Evolutionary conservation across 2,113 vertebrate genomes (phyloP).

Genomic region (Cacatua alba): DNA sequence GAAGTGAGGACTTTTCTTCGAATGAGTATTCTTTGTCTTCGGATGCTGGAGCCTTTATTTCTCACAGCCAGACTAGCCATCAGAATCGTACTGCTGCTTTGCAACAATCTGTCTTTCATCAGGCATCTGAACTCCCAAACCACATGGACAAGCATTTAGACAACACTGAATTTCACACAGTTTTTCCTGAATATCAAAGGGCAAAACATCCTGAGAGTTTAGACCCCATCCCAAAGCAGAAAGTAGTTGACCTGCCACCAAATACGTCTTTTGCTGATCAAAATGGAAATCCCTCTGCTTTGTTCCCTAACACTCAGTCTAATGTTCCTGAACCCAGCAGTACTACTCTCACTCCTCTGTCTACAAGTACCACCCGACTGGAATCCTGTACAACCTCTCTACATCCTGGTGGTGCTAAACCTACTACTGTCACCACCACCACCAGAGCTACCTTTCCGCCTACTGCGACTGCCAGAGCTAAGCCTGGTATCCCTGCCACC

Average conservation of each 20-base stretch:
- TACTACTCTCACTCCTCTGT: neutral
- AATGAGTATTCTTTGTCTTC: neutral
- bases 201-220: neutral
- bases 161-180: neutral
- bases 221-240: neutral
- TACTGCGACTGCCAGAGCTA: neutral
- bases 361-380: neutral
- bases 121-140: neutral
- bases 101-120: neutral
- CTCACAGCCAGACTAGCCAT: neutral
- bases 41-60: neutral
- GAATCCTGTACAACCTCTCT: neutral
- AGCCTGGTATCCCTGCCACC: neutral
- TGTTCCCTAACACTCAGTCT: neutral
- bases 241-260: neutral
- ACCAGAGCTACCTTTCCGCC: neutral
- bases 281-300: neutral
- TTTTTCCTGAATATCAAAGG: neutral
- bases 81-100: neutral
- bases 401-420: neutral
- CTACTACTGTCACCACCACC: neutral
- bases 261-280: rapidly evolving
- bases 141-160: neutral
- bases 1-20: neutral
- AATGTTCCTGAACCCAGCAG: neutral